Evolutionary conservation across 2,888 invertebrate species (phyloP).

Genomic region (Drosophila differens): DNA sequence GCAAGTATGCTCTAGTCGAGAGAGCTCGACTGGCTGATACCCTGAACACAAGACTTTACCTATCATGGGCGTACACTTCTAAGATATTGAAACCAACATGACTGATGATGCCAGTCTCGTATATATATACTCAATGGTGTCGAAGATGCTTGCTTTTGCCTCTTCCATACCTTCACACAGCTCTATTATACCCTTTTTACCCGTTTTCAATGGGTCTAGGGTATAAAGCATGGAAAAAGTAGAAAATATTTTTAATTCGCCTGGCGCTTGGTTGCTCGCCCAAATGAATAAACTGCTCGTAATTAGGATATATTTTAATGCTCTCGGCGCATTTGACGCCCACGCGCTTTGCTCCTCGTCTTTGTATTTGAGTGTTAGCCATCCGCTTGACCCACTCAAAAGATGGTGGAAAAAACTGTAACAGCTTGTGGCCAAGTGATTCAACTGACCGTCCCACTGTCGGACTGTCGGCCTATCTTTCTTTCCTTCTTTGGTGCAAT

Average conservation of each 20-base stretch:
- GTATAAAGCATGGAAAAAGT: slow-evolving; percentile 10
- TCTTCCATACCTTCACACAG: background rate
- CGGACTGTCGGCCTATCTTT: background rate
- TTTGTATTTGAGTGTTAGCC: slow-evolving; percentile 50
- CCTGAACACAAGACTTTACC: background rate
- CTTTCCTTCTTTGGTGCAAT: slow-evolving; percentile 53
- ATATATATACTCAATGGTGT: background rate
- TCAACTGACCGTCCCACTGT: slow-evolving; percentile 6
- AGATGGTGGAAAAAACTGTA: slow-evolving; percentile 56
- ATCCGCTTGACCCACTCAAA: slow-evolving; percentile 69
- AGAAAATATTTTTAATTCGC: slow-evolving; percentile 64
- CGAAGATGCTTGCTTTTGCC: background rate
- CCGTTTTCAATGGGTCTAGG: background rate
- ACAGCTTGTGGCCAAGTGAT: slow-evolving; percentile 52
- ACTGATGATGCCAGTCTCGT: background rate
- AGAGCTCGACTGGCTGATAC: background rate
- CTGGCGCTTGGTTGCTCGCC: slow-evolving; percentile 36
- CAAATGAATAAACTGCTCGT: slow-evolving; percentile 78
- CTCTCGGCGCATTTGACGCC: slow-evolving; percentile 55
- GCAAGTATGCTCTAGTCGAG: background rate
- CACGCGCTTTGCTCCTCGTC: slow-evolving; percentile 15
- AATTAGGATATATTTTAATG: slow-evolving; percentile 82
- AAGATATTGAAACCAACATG: background rate
- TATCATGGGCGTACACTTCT: background rate
- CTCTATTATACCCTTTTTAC: background rate